Base-by-base conservation (phyloP, 2,888 invertebrate genomes). In the Scaptomyza cyrtandrae region DNA sequence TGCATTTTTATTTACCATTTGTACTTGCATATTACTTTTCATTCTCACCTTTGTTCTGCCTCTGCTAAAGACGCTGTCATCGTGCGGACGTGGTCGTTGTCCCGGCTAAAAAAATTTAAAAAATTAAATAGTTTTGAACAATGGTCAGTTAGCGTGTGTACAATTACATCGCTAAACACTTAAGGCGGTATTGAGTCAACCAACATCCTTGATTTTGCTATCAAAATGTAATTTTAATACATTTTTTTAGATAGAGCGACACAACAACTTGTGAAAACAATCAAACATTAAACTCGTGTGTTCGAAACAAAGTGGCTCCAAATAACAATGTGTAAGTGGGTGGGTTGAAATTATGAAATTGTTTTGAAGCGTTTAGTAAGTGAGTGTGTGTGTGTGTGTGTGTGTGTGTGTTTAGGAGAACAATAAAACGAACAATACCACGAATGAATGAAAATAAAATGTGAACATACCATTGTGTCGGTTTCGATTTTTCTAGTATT, bases 381-480 rank as follows among this genome's bases (percentile, higher is more conserved):
- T 27, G 37, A 46, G 10, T 11, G 10, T 31, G 45, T 24, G 10
- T 24, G 11, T 39, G 14, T 14, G 14, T 39, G 39, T 19, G 24
- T 33, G 13, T 9, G 19, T 41, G 39, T 16, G 39, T 6, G 48
- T 11, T n/a, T n/a, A n/a, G 10, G 16, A 45, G 43, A 61, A 58
- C 49, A 53, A 69, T 69, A 69, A 37, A 43, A 66, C 60, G 75
- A 72, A 61, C 52, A 55, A 66, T 59, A 66, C 33, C 45, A 72
- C 55, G 64, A 66, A 53, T 65, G 54, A 67, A 68, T 63, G 60
- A 71, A 71, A 66, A 62, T 55, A 57, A 57, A 52, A 71, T 62
- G 83, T 88, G 84, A 89, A 94, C 94, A 93, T 93, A 93, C 93
- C 89, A 85, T 89, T 93, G 93, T 92, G 75, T 90, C 60, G 85